These are phyloP conservation scores for Aricia artaxerxes DNA, from an alignment of 2,888 invertebrate species.

Conservation along the genomic window DNA sequence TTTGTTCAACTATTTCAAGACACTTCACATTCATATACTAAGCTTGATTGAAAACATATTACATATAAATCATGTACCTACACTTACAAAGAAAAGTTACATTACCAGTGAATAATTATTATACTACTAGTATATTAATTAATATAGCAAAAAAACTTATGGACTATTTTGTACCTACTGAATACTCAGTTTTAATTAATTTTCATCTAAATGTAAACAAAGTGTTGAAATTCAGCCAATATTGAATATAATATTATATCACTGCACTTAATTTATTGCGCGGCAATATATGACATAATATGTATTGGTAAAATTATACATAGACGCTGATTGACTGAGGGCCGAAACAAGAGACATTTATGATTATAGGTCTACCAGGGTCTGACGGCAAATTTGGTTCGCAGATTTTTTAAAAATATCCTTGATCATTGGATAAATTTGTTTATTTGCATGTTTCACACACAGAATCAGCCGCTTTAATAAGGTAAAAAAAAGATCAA, in stretches of 20 bases:
- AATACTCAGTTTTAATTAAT: not conserved
- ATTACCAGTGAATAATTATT: not conserved
- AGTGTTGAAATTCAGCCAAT: not conserved
- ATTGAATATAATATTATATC: not conserved
- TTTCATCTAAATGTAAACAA: not conserved
- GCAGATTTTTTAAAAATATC: too few relatives aligned
- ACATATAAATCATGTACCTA: constrained; percentile 1
- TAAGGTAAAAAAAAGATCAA: too few relatives aligned
- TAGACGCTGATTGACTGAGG: too few relatives aligned
- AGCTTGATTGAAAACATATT: constrained; percentile 1
- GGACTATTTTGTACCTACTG: constrained; percentile 8
- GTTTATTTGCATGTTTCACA: too few relatives aligned
- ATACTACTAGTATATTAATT: not conserved
- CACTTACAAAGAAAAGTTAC: constrained; percentile 14
- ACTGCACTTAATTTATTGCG: not conserved
- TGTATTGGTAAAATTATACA: too few relatives aligned
- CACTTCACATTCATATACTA: constrained; percentile 4
- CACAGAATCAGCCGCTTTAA: too few relatives aligned
- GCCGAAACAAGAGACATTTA: too few relatives aligned
- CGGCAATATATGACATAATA: not conserved
- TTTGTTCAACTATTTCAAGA: constrained; percentile 21
- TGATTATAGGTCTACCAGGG: too few relatives aligned
- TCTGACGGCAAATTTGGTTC: too few relatives aligned
- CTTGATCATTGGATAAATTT: too few relatives aligned
- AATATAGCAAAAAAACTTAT: constrained; percentile 16